Evolutionary conservation across 2,797 vertebrate genomes (phyloP), one percentile per base, ranked within the genome.

Genomic region (Tachyglossus aculeatus): DNA sequence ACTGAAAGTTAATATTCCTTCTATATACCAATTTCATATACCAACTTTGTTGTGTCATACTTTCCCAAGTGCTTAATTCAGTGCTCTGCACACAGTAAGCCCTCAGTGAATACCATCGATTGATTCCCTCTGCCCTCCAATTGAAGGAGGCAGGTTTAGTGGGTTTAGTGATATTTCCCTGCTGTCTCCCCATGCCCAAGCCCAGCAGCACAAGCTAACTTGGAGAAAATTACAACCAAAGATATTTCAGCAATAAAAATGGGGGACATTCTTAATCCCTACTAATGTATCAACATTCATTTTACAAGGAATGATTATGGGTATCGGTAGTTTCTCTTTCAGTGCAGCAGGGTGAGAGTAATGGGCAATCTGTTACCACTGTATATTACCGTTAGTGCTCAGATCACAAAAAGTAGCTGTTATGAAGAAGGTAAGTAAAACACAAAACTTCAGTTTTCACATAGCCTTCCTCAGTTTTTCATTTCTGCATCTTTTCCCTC

Each of bases 201-300:
- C n/a, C n/a, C n/a, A n/a, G n/a, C n/a, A n/a, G n/a, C n/a, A 22
- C 65, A 37, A 75, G n/a, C n/a, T 27, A 55, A 43, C 74, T 62
- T 64, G 61, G 15, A 55, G 74, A 60, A 75, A 85, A 83, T 83
- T 81, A 74, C 48, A 66, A 73, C 61, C 65, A 72, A 73, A 82
- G 83, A 71, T 63, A 73, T 81, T 75, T 73, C 51, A 54, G 27
- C 55, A 75, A 70, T 79, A 62, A 77, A 81, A 66, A 33, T 52
- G 60, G 66, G 65, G 39, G 54, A 73, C 44, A 58, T 71, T 29
- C 54, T 53, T 83, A 79, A 67, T 59, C 47, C 39, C 79, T 74
- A 66, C 25, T 67, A 34, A 11, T 15, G 50, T 66, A 73, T 65
- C 63, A 52, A 48, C 74, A 57, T 65, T 71, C 53, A 71, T 70